Evolutionary conservation across 2,888 invertebrate genomes (phyloP), one percentile per base, ranked within the genome.

Genomic region (Stratiomys singularior): DNA sequence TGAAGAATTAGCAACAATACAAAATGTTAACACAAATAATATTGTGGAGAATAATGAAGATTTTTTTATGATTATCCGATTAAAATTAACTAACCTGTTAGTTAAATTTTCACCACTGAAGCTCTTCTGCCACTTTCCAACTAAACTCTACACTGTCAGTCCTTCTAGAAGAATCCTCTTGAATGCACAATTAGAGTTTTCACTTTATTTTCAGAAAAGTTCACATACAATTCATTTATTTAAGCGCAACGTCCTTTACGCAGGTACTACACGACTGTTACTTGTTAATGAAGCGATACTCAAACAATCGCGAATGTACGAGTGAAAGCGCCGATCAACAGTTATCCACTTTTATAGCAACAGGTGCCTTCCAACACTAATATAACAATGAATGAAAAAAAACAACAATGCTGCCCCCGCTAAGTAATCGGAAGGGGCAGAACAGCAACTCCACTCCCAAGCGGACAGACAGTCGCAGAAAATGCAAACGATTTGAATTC

Each of bases 281-380:
- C 9, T 37, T 37, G 37, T 37, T 9, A 9, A 5, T 37, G 9
- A 47, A 69, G 71, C 71, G 56, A 30, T 72, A 13, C 58, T 74
- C 67, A 37, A 18, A 23, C 11, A 77, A 79, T 56, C 63, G 52
- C 72, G 64, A 74, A 64, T 46, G 18, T 5, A 66, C 44, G 74
- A 79, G 77, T 79, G 79, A 79, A 77, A n/a, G n/a, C 58, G 52
- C 15, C 21, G 67, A 56, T 77, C 64, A 46, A 52, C 66, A 27
- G 67, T 47, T 76, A 23, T 37, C 76, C 15, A 52, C 77, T 79
- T 79, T 77, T 79, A 79, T 79, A 79, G 79, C 79, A 79, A 79
- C 79, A 79, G 79, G 79, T 79, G 76, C 60, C 15, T 3, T 52
- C 15, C 52, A 52, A 18, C 52, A 15, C 52, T 13, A 9, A 9